A percentile compares a stretch with the other conserved stretches of the same genome.
Evolutionary conservation across 2,113 vertebrate genomes (phyloP).

Genomic region (Cololabis saira): DNA sequence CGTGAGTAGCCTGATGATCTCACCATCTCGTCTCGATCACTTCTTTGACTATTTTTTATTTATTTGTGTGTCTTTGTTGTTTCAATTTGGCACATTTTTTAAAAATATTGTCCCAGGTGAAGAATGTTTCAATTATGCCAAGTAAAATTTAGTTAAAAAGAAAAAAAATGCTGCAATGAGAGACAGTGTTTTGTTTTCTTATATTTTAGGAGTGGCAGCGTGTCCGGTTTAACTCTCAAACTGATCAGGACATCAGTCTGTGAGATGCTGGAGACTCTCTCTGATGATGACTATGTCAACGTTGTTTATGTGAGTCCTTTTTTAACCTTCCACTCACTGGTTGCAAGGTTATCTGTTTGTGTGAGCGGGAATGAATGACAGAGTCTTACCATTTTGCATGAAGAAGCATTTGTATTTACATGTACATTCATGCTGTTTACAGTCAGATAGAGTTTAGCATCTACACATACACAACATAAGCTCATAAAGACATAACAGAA

Average conservation of each 20-base stretch:
- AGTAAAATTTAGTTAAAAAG: conserved; percentile 22
- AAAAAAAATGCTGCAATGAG: conserved; percentile 28
- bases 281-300: conserved; percentile 98
- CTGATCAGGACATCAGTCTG: conserved; percentile 95
- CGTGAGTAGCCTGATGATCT: conserved; percentile 84
- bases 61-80: neutral
- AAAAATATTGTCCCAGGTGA: conserved; percentile 38
- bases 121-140: conserved; percentile 34
- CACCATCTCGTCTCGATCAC: conserved; percentile 32
- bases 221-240: conserved; percentile 95
- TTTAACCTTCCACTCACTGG: conserved; percentile 9
- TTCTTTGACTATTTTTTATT: conserved; percentile 6
- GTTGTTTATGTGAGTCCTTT: conserved; percentile 94
- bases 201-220: conserved; percentile 90
- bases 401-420: conserved; percentile 13
- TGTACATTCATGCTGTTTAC: neutral
- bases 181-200: neutral
- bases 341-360: conserved; percentile 10
- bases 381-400: neutral
- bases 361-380: neutral
- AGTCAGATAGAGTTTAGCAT: neutral
- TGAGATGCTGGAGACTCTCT: conserved; percentile 97
- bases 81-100: conserved; percentile 28
- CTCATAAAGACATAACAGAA: conserved; percentile 25
- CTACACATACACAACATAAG: conserved; percentile 1